Conservation (phyloP, 2,797 vertebrate genomes). For the Crocodylus rhombifer region DNA sequence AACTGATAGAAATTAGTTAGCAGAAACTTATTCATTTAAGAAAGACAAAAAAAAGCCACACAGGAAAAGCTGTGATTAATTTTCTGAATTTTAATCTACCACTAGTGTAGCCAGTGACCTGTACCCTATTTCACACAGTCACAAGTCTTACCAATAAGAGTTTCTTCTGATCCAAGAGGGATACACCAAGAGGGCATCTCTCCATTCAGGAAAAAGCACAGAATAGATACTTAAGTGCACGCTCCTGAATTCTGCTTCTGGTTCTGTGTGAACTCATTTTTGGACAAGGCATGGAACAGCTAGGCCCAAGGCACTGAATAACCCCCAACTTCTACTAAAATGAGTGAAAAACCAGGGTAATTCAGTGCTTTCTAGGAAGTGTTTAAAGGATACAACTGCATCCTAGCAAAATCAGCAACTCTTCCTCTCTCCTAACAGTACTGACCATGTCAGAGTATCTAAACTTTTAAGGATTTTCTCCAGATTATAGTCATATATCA, state of each 20-base stretch:
- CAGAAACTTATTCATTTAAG: not conserved
- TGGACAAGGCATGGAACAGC: not conserved
- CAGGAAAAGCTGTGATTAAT: not conserved
- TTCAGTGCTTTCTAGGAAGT: not conserved
- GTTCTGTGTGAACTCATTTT: conserved; percentile 1
- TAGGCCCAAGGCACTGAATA: conserved; percentile 16
- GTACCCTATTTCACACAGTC: not conserved
- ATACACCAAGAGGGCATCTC: not conserved
- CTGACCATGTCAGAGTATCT: conserved; percentile 51
- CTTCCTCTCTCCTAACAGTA: conserved; percentile 35
- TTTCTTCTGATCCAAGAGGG: not conserved
- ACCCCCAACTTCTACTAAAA: not conserved
- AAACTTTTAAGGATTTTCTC: conserved; percentile 24
- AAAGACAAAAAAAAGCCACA: not conserved
- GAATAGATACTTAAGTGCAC: not conserved
- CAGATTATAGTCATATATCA: conserved; percentile 5
- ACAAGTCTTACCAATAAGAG: too few species aligned
- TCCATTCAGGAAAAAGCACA: not conserved
- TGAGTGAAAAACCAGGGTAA: not conserved
- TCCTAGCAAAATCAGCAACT: conserved; percentile 12
- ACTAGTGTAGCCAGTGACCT: not conserved
- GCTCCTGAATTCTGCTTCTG: not conserved
- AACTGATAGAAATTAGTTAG: not conserved
- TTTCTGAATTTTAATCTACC: not conserved
- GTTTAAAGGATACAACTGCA: not conserved